Evolutionary conservation across 92 coral and sea anemone species (phyloP), one percentile per base, ranked within the genome.

Genomic region (Zoanthus gigantus): DNA sequence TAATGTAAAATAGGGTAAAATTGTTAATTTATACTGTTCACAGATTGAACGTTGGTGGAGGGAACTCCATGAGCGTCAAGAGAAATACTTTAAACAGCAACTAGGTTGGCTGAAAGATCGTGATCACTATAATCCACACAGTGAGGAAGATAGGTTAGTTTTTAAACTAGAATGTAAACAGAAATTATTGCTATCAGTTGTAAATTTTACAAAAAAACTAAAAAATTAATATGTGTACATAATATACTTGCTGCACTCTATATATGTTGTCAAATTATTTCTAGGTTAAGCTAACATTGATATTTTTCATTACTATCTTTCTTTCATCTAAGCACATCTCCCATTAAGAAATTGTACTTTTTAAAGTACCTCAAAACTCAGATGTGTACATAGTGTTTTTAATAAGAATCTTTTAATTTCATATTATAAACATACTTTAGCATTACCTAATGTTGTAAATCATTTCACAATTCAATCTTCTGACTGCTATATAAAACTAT

Each of bases 11-110:
- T 48, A 74, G 37, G 79, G 58, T 74, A 74, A 74, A 44, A 74
- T 42, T 74, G 34, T 74, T 74, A 0, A 74, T 74, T 74, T 47
- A 47, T 73, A 57, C 77, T 73, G 77, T 73, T 73, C 79, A 74
- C 79, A 48, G 79, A 74, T 37, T 74, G 54, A 74, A 29, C 37
- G 73, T 23, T 68, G 73, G 73, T 68, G 73, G 73, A 29, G 73
- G 73, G 73, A 68, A 68, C 73, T 68, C 73, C 73, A 68, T 71
- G 74, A 71, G 17, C 45, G 48, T 30, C 74, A 34, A 29, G 74
- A 71, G 45, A 71, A 71, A 71, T 71, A 71, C 45, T 71, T 71
- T 10, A 68, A 68, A 10, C 42, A 29, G 17, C 48, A 32, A 71
- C 74, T 71, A 31, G 45, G 17, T 29, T 71, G 74, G 74, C 45